Base-by-base conservation (phyloP, 2,888 invertebrate genomes). In the Drosophila kokeensis region DNA sequence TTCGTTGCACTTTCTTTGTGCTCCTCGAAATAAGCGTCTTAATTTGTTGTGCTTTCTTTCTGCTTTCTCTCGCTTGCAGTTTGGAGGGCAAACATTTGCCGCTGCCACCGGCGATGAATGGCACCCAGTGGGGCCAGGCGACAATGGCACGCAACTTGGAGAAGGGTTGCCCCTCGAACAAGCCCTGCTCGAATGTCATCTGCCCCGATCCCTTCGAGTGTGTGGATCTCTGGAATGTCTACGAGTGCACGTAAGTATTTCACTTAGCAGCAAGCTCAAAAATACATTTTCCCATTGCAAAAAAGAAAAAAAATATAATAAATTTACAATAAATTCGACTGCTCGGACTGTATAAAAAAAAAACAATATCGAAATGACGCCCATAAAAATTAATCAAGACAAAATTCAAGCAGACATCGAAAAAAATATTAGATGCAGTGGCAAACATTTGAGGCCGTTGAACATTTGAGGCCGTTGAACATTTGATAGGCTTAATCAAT, bases 201-300 rank as follows among this genome's bases (percentile, higher is more conserved):
- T 99, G 99, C 92, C 97, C 97, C 0, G 97, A 97, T 91, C 98
- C 97, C 15, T 98, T 98, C 93, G 98, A 98, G 91, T 99, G 98
- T 94, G 97, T 98, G 78, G 99, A 98, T 94, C 95, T 99, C 18
- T 99, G 99, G 99, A 99, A 99, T 93, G 97, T 98, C 93, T 98
- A 98, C 91, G 98, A 99, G 93, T 99, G 99, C 98, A 98, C 98
- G 98, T 99, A 94, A 96, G 98, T 76, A 18, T 42, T 6, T 69
- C 32, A 94, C 96, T 97, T 8, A 4, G 8, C 18, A 18, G 18
- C 38, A 3, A 21, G 21, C n/a, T 58, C 13, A 32, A 59, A 40
- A 53, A 64, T 34, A 61, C 62, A 55, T 54, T 64, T 18, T 50
- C 63, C 69, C 79, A 73, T 74, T 69, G 73, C 84, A 50, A 62